Conservation (phyloP, 1,140 invertebrate genomes). For the Drosophila sproati region DNA sequence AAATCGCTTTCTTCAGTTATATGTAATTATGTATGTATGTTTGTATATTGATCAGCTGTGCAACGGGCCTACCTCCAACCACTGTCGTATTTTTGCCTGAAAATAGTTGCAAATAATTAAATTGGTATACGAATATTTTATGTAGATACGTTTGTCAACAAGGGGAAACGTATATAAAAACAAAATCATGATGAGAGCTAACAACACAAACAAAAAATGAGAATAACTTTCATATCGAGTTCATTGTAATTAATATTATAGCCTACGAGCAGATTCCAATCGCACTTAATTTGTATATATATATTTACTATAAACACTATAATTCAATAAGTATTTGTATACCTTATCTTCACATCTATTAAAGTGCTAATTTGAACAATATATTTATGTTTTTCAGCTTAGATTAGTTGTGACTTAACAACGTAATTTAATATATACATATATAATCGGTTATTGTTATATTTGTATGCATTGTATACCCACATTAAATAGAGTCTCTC, state of each 20-base stretch:
- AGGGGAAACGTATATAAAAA: slow-evolving; percentile 24
- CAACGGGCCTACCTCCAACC: slow-evolving; percentile 88
- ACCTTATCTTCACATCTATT: too few relatives aligned
- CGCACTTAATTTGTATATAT: not conserved
- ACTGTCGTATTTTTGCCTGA: slow-evolving; percentile 90
- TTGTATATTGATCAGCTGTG: slow-evolving; percentile 34
- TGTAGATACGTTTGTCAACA: slow-evolving; percentile 19
- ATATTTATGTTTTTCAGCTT: too few relatives aligned
- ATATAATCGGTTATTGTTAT: too few relatives aligned
- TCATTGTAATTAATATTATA: too few relatives aligned
- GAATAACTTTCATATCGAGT: not conserved
- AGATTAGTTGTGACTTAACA: too few relatives aligned
- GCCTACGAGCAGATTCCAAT: not conserved
- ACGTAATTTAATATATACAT: too few relatives aligned
- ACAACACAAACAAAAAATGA: slow-evolving; percentile 27
- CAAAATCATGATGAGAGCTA: slow-evolving; percentile 14
- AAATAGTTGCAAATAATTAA: slow-evolving; percentile 84
- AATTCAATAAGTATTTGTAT: too few relatives aligned
- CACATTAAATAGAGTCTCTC: too few relatives aligned
- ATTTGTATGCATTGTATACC: too few relatives aligned
- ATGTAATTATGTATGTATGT: not conserved
- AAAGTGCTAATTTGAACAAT: too few relatives aligned
- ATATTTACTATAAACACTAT: too few relatives aligned
- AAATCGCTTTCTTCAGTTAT: not conserved
- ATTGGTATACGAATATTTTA: slow-evolving; percentile 13